A percentile compares a stretch with the other conserved stretches of the same genome.
phyloP scores from a whole-genome alignment of 1,140 invertebrate genomes.

The Anoplophora glabripennis region DNA sequence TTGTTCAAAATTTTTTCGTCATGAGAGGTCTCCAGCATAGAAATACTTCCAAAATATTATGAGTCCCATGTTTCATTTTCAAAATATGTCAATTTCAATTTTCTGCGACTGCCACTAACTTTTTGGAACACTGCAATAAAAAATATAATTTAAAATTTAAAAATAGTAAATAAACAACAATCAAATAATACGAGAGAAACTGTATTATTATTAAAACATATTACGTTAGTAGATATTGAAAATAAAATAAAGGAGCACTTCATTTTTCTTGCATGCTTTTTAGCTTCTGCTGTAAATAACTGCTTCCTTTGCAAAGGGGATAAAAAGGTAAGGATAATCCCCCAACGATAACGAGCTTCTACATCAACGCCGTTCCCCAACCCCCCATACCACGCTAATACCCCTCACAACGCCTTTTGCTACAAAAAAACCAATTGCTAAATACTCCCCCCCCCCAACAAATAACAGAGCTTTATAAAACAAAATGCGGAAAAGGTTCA shows the following conservation, averaged over 20 bases:
- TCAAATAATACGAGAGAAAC: no score
- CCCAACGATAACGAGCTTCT: conserved; percentile 49
- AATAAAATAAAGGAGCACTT: background rate
- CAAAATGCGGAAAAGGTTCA: conserved; percentile 24
- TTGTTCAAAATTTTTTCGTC: no score
- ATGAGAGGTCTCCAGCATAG: no score
- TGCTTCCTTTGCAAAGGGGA: conserved; percentile 57
- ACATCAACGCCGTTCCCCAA: conserved; percentile 42
- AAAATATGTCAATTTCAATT: no score
- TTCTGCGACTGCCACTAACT: no score
- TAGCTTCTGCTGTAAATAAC: conserved; percentile 54
- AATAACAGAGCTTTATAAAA: conserved; percentile 21
- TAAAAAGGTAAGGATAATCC: conserved; percentile 46
- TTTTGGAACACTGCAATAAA: no score
- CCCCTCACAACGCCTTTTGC: conserved; percentile 16
- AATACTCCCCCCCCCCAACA: conserved; percentile 10
- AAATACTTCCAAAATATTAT: no score
- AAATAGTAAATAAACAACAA: no score
- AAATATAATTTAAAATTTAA: no score
- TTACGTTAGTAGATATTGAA: no score
- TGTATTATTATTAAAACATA: no score
- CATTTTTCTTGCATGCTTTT: conserved; percentile 23
- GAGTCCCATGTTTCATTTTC: no score
- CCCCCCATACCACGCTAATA: conserved; percentile 20
- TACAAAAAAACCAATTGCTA: conserved; percentile 11